Evolutionary conservation across 2,113 vertebrate species (phyloP).

Genomic region (Isichthys henryi): DNA sequence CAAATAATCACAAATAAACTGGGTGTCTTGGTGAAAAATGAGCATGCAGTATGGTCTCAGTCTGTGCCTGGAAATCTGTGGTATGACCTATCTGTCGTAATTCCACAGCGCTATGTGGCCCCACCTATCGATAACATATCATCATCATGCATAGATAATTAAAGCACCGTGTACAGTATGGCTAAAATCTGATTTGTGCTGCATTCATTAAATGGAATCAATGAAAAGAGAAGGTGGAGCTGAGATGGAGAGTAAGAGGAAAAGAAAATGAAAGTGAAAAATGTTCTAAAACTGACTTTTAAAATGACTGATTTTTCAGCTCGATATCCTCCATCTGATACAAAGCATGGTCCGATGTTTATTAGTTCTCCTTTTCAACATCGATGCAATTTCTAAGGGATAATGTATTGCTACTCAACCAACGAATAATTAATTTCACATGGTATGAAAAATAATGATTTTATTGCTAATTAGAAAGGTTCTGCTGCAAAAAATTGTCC

Average conservation of each 20-base stretch:
- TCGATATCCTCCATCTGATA: not conserved
- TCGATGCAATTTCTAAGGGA: not conserved
- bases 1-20: not conserved
- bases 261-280: not conserved
- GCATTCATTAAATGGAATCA: not conserved
- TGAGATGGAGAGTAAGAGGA: not conserved
- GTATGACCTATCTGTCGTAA: not conserved
- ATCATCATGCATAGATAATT: not conserved
- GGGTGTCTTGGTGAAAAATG: not conserved
- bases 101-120: not conserved
- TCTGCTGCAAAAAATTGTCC: not conserved
- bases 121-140: not conserved
- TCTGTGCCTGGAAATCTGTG: not conserved
- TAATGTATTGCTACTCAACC: not conserved
- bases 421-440: not conserved
- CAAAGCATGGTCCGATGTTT: not conserved
- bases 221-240: not conserved
- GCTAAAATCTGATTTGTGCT: not conserved
- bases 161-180: not conserved
- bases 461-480: not conserved
- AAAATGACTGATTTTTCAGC: not conserved
- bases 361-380: not conserved
- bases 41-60: not conserved
- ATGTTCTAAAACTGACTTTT: not conserved
- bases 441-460: not conserved